Percentiles rank a stretch among this genome's conserved stretches.
phyloP scores from a whole-genome alignment of 2,797 vertebrate species.

The Fringilla coelebs region DNA sequence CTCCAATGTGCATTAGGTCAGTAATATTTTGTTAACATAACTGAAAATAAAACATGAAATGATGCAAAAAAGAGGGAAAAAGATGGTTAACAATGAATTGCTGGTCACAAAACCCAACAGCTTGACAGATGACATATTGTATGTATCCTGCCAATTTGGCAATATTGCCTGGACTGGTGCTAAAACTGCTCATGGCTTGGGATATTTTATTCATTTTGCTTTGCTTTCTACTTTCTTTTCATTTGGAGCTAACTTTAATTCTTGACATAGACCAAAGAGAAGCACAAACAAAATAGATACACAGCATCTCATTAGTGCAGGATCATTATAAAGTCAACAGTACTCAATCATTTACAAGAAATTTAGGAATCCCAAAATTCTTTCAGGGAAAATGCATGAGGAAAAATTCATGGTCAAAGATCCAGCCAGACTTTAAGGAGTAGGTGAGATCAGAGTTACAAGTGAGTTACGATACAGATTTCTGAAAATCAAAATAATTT shows the following conservation, averaged over 20 bases:
- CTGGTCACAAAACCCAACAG: neutral
- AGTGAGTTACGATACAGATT: neutral
- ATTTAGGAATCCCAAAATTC: neutral
- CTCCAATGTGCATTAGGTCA: neutral
- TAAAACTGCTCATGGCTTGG: neutral
- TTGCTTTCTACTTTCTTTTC: neutral
- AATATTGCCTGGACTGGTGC: neutral
- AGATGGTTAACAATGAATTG: conserved; percentile 34
- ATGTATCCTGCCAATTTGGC: conserved; percentile 25
- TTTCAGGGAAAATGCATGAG: neutral
- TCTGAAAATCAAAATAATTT: neutral
- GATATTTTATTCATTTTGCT: neutral
- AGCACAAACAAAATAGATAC: neutral
- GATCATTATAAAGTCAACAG: neutral
- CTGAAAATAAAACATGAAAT: neutral
- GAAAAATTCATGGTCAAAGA: neutral
- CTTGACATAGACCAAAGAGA: conserved; percentile 23
- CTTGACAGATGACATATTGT: conserved; percentile 51
- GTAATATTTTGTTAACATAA: neutral
- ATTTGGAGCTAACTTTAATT: conserved; percentile 37
- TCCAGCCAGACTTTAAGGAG: neutral
- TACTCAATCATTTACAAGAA: neutral
- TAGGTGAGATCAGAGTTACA: neutral
- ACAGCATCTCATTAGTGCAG: neutral
- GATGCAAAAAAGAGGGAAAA: neutral